Conservation (phyloP, 2,888 invertebrate species). For the Chaitophorus viminalis region DNA sequence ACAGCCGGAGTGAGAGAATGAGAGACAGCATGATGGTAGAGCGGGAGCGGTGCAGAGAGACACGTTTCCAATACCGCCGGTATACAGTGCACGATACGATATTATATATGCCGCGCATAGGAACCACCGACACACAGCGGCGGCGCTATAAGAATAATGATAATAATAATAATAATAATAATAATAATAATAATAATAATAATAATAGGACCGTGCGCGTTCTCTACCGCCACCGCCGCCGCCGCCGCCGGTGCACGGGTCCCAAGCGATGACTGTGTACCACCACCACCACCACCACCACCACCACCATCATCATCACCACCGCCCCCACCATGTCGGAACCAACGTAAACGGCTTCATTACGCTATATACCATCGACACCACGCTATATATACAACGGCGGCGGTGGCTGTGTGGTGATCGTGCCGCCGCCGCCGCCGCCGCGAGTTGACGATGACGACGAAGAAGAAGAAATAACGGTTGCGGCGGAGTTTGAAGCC, state of each 20-base stretch:
- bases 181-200: no score
- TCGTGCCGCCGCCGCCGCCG: no score
- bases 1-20: neutral
- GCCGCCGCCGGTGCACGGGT: neutral
- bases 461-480: no score
- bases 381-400: constrained; percentile 2
- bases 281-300: neutral
- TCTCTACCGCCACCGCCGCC: neutral
- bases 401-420: neutral
- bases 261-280: neutral
- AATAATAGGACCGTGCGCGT: constrained; percentile 14
- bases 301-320: neutral
- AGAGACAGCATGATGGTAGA: neutral
- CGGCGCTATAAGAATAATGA: constrained; percentile 54
- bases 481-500: no score
- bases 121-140: constrained; percentile 25
- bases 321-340: neutral
- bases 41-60: no score
- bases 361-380: constrained; percentile 14
- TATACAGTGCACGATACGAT: neutral
- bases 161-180: no score
- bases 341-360: constrained; percentile 59
- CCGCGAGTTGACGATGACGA: no score
- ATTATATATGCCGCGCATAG: neutral
- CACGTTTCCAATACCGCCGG: constrained; percentile 12